These are phyloP conservation scores for Vespertilio murinus DNA, from an alignment of 2,797 vertebrate genomes.

Conservation along the genomic window DNA sequence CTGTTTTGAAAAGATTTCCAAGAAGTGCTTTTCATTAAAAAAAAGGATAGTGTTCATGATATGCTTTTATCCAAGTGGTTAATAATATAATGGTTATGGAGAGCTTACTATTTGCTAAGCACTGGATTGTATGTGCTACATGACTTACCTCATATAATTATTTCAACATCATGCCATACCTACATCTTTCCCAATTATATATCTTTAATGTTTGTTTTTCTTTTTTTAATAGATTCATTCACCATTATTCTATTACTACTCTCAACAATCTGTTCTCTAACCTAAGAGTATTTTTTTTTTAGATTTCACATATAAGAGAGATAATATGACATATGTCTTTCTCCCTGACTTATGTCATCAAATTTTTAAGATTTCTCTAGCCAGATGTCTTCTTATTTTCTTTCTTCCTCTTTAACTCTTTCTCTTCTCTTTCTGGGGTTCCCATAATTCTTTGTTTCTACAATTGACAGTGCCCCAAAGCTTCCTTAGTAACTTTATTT, in stretches of 20 bases:
- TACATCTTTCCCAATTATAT: not conserved
- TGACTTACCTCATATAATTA: not conserved
- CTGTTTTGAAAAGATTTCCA: not conserved
- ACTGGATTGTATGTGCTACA: not conserved
- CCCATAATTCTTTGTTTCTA: not conserved
- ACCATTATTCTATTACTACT: not conserved
- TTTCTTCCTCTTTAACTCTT: not conserved
- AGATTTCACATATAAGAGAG: not conserved
- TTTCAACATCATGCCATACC: not conserved
- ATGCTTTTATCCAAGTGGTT: not conserved
- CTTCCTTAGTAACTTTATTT: not conserved
- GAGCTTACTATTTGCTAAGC: not conserved
- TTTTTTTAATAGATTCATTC: not conserved
- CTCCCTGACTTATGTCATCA: not conserved
- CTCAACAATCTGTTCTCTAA: not conserved
- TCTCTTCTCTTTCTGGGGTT: not conserved
- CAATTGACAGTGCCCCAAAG: not conserved
- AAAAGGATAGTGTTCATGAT: not conserved
- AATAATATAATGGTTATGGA: not conserved
- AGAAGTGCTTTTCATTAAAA: not conserved
- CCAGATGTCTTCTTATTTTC: not conserved
- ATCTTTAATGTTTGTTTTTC: not conserved
- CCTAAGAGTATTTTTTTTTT: not conserved
- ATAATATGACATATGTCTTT: not conserved
- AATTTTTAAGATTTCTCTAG: not conserved